phyloP scores from a whole-genome alignment of 2,113 vertebrate genomes.

The Macrotus californicus region DNA sequence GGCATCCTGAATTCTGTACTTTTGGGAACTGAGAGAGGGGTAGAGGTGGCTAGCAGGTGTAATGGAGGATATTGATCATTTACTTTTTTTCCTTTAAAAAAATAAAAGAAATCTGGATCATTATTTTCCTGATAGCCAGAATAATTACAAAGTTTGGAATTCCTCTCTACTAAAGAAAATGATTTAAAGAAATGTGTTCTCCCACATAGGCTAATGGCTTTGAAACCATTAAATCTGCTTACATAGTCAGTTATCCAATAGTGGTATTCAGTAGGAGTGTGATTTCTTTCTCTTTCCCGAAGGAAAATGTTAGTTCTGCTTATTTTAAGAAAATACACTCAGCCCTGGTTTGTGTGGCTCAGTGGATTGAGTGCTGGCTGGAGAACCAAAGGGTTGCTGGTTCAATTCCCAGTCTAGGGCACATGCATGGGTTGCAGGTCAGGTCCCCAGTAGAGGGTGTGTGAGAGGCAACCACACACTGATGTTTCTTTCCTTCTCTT shows the following conservation, averaged over 20 bases:
- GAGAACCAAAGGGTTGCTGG: no score
- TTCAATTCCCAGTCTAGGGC: no score
- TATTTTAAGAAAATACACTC: neutral
- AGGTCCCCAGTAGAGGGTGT: no score
- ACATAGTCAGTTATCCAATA: neutral
- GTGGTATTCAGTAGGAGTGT: neutral
- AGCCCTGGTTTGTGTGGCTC: neutral
- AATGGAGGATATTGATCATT: neutral
- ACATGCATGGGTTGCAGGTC: no score
- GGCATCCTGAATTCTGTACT: neutral
- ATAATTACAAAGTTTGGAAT: slow-evolving; percentile 9
- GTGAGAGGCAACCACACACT: no score
- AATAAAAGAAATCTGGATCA: neutral
- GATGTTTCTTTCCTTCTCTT: no score
- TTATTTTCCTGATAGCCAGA: neutral
- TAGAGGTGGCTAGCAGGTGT: neutral
- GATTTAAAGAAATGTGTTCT: neutral
- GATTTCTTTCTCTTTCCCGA: neutral
- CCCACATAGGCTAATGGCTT: neutral
- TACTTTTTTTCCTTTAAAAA: neutral
- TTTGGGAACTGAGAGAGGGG: neutral
- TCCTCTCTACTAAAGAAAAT: neutral
- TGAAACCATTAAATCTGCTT: neutral
- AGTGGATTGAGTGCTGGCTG: no score
- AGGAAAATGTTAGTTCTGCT: slow-evolving; percentile 1